phyloP scores from a whole-genome alignment of 2,888 invertebrate species.

The Rhagophthalmus giganteus region DNA sequence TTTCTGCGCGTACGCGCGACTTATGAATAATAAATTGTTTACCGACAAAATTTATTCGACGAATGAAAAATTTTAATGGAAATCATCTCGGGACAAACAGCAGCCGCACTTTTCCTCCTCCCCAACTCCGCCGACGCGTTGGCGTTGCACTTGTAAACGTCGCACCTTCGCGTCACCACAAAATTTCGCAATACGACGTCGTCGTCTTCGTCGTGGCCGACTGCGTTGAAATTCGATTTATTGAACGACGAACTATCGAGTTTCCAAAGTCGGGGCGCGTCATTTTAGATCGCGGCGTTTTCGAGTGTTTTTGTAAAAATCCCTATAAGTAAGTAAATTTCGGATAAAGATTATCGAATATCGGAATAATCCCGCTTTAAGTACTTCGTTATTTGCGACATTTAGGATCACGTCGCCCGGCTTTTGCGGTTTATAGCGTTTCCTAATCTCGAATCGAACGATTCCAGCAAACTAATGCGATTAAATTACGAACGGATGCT shows the following conservation, averaged over 20 bases:
- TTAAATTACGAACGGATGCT: conserved; percentile 38
- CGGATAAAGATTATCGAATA: conserved; percentile 18
- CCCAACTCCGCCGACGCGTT: too few species aligned
- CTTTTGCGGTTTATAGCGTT: conserved; percentile 41
- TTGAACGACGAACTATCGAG: conserved; percentile 25
- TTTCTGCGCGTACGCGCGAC: too few species aligned
- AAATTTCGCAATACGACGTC: conserved; percentile 17
- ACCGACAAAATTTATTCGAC: too few species aligned
- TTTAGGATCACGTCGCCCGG: conserved; percentile 27
- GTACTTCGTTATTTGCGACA: conserved; percentile 30
- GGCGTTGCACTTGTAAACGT: conserved; percentile 9
- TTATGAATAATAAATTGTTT: too few species aligned
- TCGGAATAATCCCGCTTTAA: conserved; percentile 20
- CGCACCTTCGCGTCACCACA: conserved; percentile 16
- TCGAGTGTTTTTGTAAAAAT: conserved; percentile 7
- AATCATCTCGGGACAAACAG: too few species aligned
- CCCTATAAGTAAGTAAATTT: conserved; percentile 14
- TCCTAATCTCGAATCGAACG: conserved; percentile 40
- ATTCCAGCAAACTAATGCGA: conserved; percentile 41
- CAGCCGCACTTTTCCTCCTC: too few species aligned
- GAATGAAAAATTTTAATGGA: too few species aligned
- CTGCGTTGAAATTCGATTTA: conserved; percentile 28
- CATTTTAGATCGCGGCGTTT: conserved; percentile 1
- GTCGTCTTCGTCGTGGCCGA: conserved; percentile 12
- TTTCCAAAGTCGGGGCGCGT: conserved; percentile 15